phyloP scores from a whole-genome alignment of 2,888 invertebrate genomes.

The Eurytoma adleriae region DNA sequence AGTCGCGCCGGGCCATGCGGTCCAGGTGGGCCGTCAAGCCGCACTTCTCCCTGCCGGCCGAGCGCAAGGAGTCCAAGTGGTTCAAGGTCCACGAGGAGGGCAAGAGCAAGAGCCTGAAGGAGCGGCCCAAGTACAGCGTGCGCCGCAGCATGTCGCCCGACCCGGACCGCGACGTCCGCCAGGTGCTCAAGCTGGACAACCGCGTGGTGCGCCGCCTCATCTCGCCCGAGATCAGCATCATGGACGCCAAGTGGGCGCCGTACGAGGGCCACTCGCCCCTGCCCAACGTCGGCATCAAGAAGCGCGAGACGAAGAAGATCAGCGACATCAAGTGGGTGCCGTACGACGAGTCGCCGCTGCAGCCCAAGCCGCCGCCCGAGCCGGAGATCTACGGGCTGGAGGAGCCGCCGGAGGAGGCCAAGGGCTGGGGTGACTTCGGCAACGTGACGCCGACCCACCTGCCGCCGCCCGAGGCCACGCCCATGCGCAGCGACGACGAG shows the following conservation, averaged over 20 bases:
- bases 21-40: slow-evolving; percentile 71
- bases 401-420: slow-evolving; percentile 58
- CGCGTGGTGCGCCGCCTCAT: slow-evolving; percentile 69
- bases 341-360: slow-evolving; percentile 66
- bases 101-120: slow-evolving; percentile 72
- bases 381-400: slow-evolving; percentile 25
- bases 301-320: slow-evolving; percentile 69
- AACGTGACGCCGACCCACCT: slow-evolving; percentile 71
- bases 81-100: slow-evolving; percentile 65
- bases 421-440: slow-evolving; percentile 67
- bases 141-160: slow-evolving; percentile 73
- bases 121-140: slow-evolving; percentile 72
- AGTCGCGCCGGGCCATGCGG: slow-evolving; percentile 63
- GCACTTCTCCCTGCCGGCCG: slow-evolving; percentile 72
- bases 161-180: slow-evolving; percentile 69
- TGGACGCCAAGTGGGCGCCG: slow-evolving; percentile 71
- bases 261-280: slow-evolving; percentile 72
- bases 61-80: slow-evolving; percentile 68
- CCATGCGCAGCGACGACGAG: slow-evolving; percentile 67
- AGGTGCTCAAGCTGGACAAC: slow-evolving; percentile 66
- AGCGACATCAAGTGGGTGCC: slow-evolving; percentile 73
- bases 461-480: slow-evolving; percentile 69
- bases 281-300: slow-evolving; percentile 70
- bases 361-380: background rate
- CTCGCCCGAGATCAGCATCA: slow-evolving; percentile 71